phyloP scores from a whole-genome alignment of 2,113 vertebrate species.

The Gnathonemus echidnorhynchus region DNA sequence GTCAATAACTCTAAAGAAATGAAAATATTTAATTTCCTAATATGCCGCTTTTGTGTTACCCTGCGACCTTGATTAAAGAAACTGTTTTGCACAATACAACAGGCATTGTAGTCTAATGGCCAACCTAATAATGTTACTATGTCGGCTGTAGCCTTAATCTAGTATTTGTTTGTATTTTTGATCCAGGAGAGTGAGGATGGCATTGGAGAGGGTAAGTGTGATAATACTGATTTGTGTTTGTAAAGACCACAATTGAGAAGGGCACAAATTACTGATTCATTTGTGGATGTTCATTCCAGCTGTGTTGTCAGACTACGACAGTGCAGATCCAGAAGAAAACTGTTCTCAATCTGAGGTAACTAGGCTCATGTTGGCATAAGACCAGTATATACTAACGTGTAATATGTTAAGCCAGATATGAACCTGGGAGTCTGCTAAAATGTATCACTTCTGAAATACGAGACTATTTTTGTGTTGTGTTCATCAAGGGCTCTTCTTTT shows the following conservation, averaged over 20 bases:
- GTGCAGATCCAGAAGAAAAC: slow-evolving; percentile 74
- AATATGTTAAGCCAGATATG: not conserved
- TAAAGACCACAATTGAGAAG: not conserved
- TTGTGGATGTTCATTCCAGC: slow-evolving; percentile 54
- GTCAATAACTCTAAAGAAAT: not conserved
- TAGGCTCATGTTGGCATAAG: not conserved
- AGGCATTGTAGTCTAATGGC: not conserved
- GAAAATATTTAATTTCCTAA: not conserved
- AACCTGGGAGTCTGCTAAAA: not conserved
- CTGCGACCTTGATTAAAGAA: not conserved
- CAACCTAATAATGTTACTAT: not conserved
- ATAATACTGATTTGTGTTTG: not conserved
- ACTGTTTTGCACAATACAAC: not conserved
- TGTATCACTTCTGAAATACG: not conserved
- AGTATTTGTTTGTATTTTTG: not conserved
- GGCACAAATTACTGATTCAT: not conserved
- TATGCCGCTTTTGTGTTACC: not conserved
- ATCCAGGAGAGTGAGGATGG: slow-evolving; percentile 90
- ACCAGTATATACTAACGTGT: not conserved
- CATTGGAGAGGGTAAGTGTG: slow-evolving; percentile 85
- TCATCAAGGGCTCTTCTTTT: not conserved
- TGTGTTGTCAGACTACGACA: slow-evolving; percentile 93
- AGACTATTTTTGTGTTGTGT: not conserved
- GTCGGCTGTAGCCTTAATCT: not conserved
- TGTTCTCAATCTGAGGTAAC: slow-evolving; percentile 79